Evolutionary conservation across 2,888 invertebrate genomes (phyloP).

Genomic region (Mythimna vitellina): DNA sequence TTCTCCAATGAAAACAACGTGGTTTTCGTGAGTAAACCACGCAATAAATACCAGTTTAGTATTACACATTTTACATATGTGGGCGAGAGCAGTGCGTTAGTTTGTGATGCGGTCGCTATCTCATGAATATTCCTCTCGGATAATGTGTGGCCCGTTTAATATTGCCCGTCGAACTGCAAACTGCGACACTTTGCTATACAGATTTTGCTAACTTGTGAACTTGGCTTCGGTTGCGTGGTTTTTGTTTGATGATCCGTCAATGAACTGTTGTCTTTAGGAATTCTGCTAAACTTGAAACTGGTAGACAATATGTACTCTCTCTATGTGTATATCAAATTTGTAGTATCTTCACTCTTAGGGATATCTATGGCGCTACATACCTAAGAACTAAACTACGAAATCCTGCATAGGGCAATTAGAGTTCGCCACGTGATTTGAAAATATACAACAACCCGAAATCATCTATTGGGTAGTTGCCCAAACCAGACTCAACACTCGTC

Average conservation of each 20-base stretch:
- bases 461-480: no score
- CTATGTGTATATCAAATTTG: no score
- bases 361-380: no score
- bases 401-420: no score
- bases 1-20: not conserved
- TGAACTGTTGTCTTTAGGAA: constrained; percentile 34
- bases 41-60: constrained; percentile 20
- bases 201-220: constrained; percentile 61
- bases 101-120: constrained; percentile 68
- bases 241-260: constrained; percentile 30
- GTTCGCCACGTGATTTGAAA: no score
- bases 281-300: not conserved
- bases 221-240: constrained; percentile 32
- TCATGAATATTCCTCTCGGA: constrained; percentile 75
- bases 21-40: constrained; percentile 4
- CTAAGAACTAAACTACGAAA: no score
- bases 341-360: no score
- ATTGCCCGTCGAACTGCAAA: constrained; percentile 65
- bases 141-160: constrained; percentile 72
- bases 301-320: no score
- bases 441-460: no score
- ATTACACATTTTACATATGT: constrained; percentile 48
- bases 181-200: constrained; percentile 62
- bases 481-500: no score
- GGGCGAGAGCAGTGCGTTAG: constrained; percentile 48